Conservation (phyloP, 2,113 vertebrate species). For the Elachura formosa region DNA sequence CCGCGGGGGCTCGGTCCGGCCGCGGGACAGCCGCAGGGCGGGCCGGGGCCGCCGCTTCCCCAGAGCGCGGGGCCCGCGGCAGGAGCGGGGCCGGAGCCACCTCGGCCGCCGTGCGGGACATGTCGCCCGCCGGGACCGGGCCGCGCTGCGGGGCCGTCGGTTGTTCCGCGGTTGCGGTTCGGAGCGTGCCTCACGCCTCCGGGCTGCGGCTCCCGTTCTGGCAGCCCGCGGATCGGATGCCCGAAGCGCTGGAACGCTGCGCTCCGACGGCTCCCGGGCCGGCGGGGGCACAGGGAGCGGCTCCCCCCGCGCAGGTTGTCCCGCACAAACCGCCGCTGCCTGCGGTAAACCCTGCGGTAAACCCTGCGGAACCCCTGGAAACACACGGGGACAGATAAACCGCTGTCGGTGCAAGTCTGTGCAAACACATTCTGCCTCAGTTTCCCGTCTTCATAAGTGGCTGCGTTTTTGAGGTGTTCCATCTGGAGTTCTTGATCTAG, state of each 20-base stretch:
- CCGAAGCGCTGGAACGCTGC: rapidly evolving
- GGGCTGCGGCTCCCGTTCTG: not conserved
- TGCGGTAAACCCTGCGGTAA: rapidly evolving
- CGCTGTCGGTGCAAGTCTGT: rapidly evolving
- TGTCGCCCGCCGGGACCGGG: not conserved
- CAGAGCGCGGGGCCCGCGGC: not conserved
- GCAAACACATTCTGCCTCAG: rapidly evolving
- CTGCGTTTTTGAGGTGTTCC: not conserved
- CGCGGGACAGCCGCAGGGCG: not conserved
- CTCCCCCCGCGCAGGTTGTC: rapidly evolving
- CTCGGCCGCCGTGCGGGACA: not conserved
- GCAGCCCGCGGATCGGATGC: rapidly evolving
- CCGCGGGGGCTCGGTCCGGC: not conserved
- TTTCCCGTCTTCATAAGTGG: rapidly evolving
- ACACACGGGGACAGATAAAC: rapidly evolving
- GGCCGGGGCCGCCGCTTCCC: not conserved
- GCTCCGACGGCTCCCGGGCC: not conserved
- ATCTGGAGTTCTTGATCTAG: not conserved
- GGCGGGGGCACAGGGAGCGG: rapidly evolving
- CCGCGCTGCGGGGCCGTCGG: not conserved
- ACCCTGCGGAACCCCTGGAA: not conserved
- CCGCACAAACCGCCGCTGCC: rapidly evolving
- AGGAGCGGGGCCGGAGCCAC: not conserved
- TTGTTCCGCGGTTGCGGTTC: not conserved
- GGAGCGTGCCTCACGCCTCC: not conserved